Conservation (phyloP, 2,888 invertebrate species). For the Ischnus inquisitorius region DNA sequence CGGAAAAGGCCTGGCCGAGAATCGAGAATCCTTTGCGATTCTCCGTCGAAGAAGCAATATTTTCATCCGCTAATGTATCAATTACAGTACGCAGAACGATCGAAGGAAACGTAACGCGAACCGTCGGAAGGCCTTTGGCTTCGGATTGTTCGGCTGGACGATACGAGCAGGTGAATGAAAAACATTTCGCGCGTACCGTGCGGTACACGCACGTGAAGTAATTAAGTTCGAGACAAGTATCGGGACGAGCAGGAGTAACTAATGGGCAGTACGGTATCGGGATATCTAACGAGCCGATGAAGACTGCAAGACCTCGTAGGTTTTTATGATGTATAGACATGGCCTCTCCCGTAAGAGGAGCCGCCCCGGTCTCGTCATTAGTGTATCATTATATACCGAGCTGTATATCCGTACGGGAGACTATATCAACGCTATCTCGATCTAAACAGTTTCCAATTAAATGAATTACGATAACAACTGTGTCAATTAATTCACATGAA, state of each 20-base stretch:
- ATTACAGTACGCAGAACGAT: neutral
- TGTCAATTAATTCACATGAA: constrained; percentile 16
- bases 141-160: no score
- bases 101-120: neutral
- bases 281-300: constrained; percentile 34
- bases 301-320: constrained; percentile 22
- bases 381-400: constrained; percentile 16
- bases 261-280: constrained; percentile 24
- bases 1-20: constrained; percentile 69
- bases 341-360: neutral
- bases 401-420: neutral
- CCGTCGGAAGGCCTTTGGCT: neutral
- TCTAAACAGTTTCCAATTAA: constrained; percentile 34
- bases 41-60: neutral
- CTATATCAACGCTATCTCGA: constrained; percentile 13
- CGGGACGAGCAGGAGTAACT: neutral
- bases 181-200: neutral
- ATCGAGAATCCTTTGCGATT: constrained; percentile 6
- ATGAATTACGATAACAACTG: constrained; percentile 33
- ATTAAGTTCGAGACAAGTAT: constrained; percentile 15
- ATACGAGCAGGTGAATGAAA: neutral
- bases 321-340: constrained; percentile 10
- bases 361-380: constrained; percentile 4
- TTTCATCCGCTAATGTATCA: neutral
- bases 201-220: constrained; percentile 1